Conservation (phyloP, 2,888 invertebrate genomes). For the Patella ulyssiponensis region DNA sequence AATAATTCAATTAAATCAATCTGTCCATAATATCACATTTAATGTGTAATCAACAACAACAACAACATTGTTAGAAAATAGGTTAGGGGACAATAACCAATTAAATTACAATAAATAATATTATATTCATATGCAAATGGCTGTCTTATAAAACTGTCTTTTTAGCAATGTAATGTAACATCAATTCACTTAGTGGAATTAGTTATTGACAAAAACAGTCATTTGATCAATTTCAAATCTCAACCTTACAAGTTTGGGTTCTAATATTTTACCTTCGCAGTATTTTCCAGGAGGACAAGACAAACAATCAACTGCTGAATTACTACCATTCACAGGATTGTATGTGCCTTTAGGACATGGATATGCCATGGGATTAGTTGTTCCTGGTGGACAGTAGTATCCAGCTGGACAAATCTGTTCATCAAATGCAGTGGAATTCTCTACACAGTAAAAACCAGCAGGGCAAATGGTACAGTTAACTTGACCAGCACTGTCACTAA, state of each 20-base stretch:
- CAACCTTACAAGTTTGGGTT: no score
- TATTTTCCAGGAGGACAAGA: slow-evolving; percentile 66
- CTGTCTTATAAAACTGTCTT: no score
- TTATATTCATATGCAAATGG: no score
- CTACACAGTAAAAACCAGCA: slow-evolving; percentile 65
- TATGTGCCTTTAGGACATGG: slow-evolving; percentile 67
- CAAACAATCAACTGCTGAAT: slow-evolving; percentile 56
- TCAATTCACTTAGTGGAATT: no score
- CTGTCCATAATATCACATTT: no score
- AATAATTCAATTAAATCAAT: no score
- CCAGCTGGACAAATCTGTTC: slow-evolving; percentile 62
- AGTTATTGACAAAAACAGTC: no score
- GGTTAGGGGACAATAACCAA: no score
- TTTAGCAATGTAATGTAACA: no score
- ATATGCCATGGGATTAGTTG: slow-evolving; percentile 54
- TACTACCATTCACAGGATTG: slow-evolving; percentile 59
- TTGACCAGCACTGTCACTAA: slow-evolving; percentile 57
- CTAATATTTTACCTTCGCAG: slow-evolving; percentile 58
- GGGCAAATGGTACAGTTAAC: slow-evolving; percentile 60
- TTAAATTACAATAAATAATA: no score
- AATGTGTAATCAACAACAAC: not conserved
- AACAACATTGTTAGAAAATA: no score
- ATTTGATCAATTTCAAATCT: no score
- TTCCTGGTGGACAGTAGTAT: slow-evolving; percentile 66
- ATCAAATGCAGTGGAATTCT: slow-evolving; percentile 59